Percentiles rank a stretch among this genome's conserved stretches.
Conservation (phyloP, 2,797 vertebrate species). For the Tolypeutes matacus region DNA sequence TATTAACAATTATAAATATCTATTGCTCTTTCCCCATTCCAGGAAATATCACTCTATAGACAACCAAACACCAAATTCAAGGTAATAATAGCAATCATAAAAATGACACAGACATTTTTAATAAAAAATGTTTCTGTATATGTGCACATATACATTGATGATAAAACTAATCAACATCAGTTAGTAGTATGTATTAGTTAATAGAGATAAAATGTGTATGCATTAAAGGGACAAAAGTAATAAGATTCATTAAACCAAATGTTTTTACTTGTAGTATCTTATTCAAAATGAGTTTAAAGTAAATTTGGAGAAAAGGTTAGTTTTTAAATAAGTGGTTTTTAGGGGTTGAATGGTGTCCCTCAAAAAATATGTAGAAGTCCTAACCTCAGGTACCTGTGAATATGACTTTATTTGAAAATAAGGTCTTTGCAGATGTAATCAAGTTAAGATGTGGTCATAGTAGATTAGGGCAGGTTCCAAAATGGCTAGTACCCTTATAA, state of each 20-base stretch:
- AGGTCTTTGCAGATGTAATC: no score
- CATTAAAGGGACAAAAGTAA: neutral
- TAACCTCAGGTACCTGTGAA: no score
- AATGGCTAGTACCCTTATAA: no score
- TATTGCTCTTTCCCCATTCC: neutral
- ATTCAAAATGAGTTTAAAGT: neutral
- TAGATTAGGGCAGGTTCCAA: no score
- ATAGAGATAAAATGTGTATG: neutral
- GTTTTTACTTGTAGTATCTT: neutral
- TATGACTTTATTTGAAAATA: no score
- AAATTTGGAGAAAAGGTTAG: neutral
- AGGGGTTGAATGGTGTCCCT: neutral
- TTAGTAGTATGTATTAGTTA: neutral
- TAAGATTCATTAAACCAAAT: neutral
- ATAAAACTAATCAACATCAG: neutral
- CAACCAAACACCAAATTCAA: constrained; percentile 34
- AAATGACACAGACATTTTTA: neutral
- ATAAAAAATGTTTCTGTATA: neutral
- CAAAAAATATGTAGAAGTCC: no score
- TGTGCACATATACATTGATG: neutral
- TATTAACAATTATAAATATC: neutral
- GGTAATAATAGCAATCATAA: neutral
- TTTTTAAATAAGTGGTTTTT: neutral
- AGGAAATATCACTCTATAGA: neutral
- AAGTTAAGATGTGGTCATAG: no score